These are phyloP conservation scores for Bombus cullumanus DNA, from an alignment of 1,140 invertebrate species.

Conservation along the genomic window DNA sequence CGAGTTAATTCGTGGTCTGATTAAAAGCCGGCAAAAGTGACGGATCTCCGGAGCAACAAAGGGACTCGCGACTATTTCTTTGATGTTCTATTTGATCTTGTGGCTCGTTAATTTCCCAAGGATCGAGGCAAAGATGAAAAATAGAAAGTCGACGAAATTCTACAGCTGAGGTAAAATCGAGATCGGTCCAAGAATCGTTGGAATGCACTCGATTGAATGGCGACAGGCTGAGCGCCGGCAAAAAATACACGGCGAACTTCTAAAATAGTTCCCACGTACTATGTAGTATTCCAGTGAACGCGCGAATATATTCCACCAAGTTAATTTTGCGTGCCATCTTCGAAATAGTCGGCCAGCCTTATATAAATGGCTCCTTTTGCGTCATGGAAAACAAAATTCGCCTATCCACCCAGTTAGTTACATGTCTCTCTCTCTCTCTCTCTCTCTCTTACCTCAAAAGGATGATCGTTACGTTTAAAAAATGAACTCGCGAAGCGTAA, in stretches of 20 bases:
- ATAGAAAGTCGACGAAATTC: background rate
- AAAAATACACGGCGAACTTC: constrained; percentile 10
- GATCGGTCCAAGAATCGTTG: background rate
- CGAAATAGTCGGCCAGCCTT: constrained; percentile 22
- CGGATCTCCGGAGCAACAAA: background rate
- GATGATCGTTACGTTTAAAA: background rate
- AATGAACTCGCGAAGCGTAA: background rate
- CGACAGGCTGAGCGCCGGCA: background rate
- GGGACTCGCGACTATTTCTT: background rate
- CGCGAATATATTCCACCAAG: constrained; percentile 6
- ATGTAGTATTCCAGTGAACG: constrained; percentile 33
- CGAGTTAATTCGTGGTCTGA: background rate
- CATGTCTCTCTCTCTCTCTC: background rate
- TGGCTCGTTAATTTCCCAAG: background rate
- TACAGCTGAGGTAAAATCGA: background rate
- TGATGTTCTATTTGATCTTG: background rate
- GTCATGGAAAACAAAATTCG: background rate
- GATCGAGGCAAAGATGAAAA: background rate
- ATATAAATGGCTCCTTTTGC: constrained; percentile 37
- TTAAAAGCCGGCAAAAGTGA: background rate
- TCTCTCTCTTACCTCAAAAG: background rate
- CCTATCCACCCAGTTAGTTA: background rate
- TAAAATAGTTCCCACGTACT: constrained; percentile 26
- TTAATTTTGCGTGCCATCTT: constrained; percentile 40
- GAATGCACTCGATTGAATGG: background rate